Percentiles rank a stretch among this genome's conserved stretches.
Evolutionary conservation across 2,888 invertebrate genomes (phyloP).

Genomic region (Trichopria drosophilae): DNA sequence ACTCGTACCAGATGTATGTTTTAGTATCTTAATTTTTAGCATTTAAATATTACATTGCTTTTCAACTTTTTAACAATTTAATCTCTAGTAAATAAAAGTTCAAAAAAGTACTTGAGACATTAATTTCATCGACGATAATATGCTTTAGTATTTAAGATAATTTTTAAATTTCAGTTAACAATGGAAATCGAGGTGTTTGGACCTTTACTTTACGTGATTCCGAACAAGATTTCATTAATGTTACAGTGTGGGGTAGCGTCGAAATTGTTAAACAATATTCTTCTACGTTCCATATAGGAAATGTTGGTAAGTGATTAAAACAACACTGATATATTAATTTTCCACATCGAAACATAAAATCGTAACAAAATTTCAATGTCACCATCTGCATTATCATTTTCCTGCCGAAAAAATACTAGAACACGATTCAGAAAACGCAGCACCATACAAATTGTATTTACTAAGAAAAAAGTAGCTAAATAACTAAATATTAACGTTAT

Average conservation of each 20-base stretch:
- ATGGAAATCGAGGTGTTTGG: slow-evolving; percentile 67
- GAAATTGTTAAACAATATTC: slow-evolving; percentile 67
- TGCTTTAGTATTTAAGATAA: background rate
- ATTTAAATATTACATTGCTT: background rate
- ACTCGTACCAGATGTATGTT: slow-evolving; percentile 45
- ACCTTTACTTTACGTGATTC: slow-evolving; percentile 78
- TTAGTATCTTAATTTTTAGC: background rate
- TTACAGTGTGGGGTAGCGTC: slow-evolving; percentile 74
- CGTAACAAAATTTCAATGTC: too few species aligned
- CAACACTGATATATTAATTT: background rate
- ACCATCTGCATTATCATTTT: too few species aligned
- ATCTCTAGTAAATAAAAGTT: background rate
- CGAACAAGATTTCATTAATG: slow-evolving; percentile 71
- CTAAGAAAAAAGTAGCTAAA: too few species aligned
- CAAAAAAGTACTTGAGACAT: background rate
- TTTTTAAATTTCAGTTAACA: slow-evolving; percentile 37
- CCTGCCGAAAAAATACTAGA: too few species aligned
- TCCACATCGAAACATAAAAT: background rate
- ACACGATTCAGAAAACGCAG: too few species aligned
- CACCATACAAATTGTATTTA: too few species aligned
- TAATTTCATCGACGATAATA: background rate
- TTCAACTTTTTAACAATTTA: slow-evolving; percentile 2
- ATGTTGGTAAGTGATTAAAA: slow-evolving; percentile 64
- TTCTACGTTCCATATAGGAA: slow-evolving; percentile 69
- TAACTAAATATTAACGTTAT: too few species aligned